Evolutionary conservation across 1,140 invertebrate species (phyloP), one percentile per base, ranked within the genome.

Genomic region (Hirudo medicinalis): DNA sequence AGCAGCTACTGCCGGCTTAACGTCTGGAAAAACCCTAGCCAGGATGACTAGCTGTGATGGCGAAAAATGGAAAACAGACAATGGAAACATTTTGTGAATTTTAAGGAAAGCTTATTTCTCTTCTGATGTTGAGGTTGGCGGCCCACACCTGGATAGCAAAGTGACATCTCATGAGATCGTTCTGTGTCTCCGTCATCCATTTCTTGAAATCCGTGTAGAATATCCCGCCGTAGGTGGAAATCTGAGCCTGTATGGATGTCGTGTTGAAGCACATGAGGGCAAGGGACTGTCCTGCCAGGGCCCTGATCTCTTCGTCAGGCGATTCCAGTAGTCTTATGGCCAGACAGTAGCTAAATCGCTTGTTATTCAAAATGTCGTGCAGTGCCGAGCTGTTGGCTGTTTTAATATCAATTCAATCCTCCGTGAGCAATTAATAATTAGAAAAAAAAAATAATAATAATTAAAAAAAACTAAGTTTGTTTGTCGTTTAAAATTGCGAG

Each of bases 21-120:
- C 79, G 73, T 82, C 80, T 20, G 80, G 79, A 29, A 82, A 81
- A 57, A 82, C 80, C 17, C 78, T 76, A 19, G 81, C 76, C 43
- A 82, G 70, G 19, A 81, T 76, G 6, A 82, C 79, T n/a, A 81
- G 76, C 81, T 82, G 73, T 6, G 67, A 25, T 8, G n/a, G 6
- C 32, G 32, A 36, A 36, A 36, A 36, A 36, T 36, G 32, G 32
- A 36, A 36, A 36, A 36, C 32, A 36, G n/a, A n/a, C n/a, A n/a
- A n/a, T n/a, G n/a, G n/a, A n/a, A n/a, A n/a, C n/a, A n/a, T n/a
- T n/a, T n/a, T n/a, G n/a, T n/a, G n/a, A n/a, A n/a, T n/a, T n/a
- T n/a, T n/a, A n/a, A n/a, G n/a, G n/a, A n/a, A n/a, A n/a, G n/a
- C n/a, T n/a, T n/a, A n/a, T n/a, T n/a, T n/a, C n/a, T n/a, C n/a